These are phyloP conservation scores for Zaprionus lineosus DNA, from an alignment of 2,888 invertebrate species.

Conservation along the genomic window DNA sequence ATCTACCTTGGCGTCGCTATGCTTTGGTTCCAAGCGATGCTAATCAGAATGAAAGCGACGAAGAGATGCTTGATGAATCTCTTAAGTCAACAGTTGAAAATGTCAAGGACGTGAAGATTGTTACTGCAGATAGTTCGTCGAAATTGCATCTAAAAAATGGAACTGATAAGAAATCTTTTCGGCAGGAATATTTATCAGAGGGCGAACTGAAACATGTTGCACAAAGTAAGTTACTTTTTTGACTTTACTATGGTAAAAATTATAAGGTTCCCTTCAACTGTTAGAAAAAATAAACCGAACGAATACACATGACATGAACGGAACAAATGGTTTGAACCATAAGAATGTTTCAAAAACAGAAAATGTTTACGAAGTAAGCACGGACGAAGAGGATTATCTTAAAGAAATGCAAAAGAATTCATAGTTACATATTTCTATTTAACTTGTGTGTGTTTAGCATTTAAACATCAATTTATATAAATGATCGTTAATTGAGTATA, in stretches of 20 bases:
- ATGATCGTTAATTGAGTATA: no score
- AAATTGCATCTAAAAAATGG: no score
- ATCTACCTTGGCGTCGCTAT: slow-evolving; percentile 81
- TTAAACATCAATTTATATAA: no score
- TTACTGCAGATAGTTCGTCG: not conserved
- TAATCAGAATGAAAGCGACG: slow-evolving; percentile 79
- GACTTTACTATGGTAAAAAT: not conserved
- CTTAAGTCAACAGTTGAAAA: slow-evolving; percentile 39
- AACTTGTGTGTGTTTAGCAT: slow-evolving; percentile 3
- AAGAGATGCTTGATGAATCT: slow-evolving; percentile 76
- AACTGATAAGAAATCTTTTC: slow-evolving; percentile 30
- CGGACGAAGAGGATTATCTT: slow-evolving; percentile 81
- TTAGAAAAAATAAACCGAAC: slow-evolving; percentile 31
- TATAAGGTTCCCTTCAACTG: not conserved
- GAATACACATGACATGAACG: slow-evolving; percentile 8
- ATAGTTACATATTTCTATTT: slow-evolving; percentile 6
- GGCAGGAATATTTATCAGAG: slow-evolving; percentile 81
- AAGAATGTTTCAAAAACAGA: slow-evolving; percentile 14
- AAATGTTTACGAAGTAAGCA: slow-evolving; percentile 76
- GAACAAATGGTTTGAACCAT: not conserved
- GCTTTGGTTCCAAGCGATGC: slow-evolving; percentile 75
- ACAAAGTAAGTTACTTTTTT: slow-evolving; percentile 40
- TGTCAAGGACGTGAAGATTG: not conserved
- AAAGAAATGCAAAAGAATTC: slow-evolving; percentile 38
- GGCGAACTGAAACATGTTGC: slow-evolving; percentile 79